Base-by-base conservation (phyloP, 1,140 invertebrate species). In the Ceratina japonica region DNA sequence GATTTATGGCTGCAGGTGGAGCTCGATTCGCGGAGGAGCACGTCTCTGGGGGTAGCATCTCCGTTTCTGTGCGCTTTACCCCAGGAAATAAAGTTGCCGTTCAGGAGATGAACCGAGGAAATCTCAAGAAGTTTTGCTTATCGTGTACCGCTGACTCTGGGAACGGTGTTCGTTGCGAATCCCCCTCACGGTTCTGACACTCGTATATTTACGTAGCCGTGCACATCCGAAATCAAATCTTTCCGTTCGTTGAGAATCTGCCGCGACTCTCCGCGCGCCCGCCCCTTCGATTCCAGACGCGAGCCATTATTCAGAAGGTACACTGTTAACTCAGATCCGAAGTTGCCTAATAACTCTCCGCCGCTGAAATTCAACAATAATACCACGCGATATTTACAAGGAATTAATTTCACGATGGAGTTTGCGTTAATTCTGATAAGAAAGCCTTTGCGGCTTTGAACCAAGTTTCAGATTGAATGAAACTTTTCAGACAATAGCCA, bases 21-120 rank as follows among this genome's bases (percentile, higher is more conserved):
- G 70, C 63, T 52, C 62, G 76, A 63, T 75, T 72, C 81, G 64
- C 49, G 10, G 37, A 63, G 64, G 75, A 59, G 64, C 49, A 49
- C 54, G 65, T 61, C 75, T 54, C 24, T 70, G 20, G 65, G 52
- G 59, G 75, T 70, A 77, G 68, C 72, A 69, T 63, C 58, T 81
- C 68, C 70, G 56, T 52, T 59, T 82, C 65, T 63, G 52, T 52
- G 49, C 63, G 22, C 49, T 27, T 62, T 59, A 49, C 70, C 18
- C 52, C 65, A 85, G 82, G 83, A 85, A 85, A 85, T 84, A 84
- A 85, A 85, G 82, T 85, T 77, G 51, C 49, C 58, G 54, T 51
- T 56, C 68, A 68, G 79, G 64, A 59, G 79, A 81, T 75, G 83
- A 84, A 81, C 70, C 82, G 78, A 69, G 76, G 72, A 83, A 83